Evolutionary conservation across 2,797 vertebrate genomes (phyloP).

Genomic region (Parotocinclus haroldoi): DNA sequence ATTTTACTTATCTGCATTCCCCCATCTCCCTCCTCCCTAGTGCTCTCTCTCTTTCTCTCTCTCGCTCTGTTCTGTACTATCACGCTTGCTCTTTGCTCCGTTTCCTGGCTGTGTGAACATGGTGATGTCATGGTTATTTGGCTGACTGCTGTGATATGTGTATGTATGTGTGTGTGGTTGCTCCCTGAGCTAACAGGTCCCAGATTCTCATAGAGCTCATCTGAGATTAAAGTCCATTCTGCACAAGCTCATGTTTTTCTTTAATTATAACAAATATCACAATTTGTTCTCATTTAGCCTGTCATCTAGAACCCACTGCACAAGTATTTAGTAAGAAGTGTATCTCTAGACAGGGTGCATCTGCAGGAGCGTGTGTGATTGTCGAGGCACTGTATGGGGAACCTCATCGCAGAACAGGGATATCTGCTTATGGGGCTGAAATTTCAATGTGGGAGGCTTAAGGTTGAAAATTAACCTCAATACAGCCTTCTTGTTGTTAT

Average conservation of each 20-base stretch:
- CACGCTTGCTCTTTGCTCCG: conserved; percentile 38
- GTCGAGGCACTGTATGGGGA: conserved; percentile 58
- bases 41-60: not conserved
- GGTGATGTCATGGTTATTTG: conserved; percentile 71
- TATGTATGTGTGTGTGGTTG: conserved; percentile 20
- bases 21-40: not conserved
- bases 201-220: conserved; percentile 65
- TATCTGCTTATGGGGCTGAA: no score
- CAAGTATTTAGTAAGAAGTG: conserved; percentile 56
- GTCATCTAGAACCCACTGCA: conserved; percentile 50
- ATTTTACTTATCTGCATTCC: conserved; percentile 41
- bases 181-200: conserved; percentile 48
- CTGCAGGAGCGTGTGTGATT: conserved; percentile 15
- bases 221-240: conserved; percentile 66
- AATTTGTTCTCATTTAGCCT: conserved; percentile 32
- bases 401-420: conserved; percentile 63
- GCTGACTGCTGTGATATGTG: conserved; percentile 44
- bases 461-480: no score
- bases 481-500: no score
- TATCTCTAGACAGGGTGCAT: conserved; percentile 23
- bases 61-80: conserved; percentile 23
- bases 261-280: conserved; percentile 50
- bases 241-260: conserved; percentile 63
- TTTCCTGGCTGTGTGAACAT: conserved; percentile 59
- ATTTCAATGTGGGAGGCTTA: no score